Percentiles rank a stretch among this genome's conserved stretches.
phyloP scores from a whole-genome alignment of 1,140 invertebrate genomes.

The Bombus sibiricus region DNA sequence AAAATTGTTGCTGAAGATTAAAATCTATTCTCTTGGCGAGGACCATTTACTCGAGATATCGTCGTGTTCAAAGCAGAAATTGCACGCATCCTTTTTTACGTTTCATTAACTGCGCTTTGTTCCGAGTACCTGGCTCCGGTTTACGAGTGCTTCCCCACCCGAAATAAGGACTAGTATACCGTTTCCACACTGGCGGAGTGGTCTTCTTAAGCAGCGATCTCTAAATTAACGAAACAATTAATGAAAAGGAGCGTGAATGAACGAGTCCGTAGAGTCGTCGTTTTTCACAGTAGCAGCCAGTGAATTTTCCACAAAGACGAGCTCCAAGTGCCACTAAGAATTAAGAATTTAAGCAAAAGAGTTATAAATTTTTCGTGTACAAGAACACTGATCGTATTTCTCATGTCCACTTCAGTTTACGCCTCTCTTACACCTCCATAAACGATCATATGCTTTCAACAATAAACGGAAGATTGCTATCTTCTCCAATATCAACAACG shows the following conservation, averaged over 20 bases:
- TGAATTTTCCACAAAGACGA: background rate
- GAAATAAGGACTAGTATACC: background rate
- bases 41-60: no score
- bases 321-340: background rate
- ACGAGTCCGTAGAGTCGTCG: background rate
- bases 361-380: no score
- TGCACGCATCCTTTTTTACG: background rate
- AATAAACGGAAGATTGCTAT: background rate
- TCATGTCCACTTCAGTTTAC: no score
- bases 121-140: background rate
- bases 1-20: no score
- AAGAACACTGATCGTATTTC: no score
- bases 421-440: no score
- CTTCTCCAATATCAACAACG: no score
- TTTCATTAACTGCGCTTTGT: constrained; percentile 11
- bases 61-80: background rate
- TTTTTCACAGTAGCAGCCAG: background rate
- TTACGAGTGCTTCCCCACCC: background rate
- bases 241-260: constrained; percentile 23
- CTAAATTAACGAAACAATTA: constrained; percentile 38
- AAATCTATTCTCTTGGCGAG: no score
- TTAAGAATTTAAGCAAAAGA: background rate
- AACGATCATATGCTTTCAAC: no score
- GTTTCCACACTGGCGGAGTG: background rate
- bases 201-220: background rate